Conservation (phyloP, 2,888 invertebrate genomes). For the Caenorhabditis auriculariae region DNA sequence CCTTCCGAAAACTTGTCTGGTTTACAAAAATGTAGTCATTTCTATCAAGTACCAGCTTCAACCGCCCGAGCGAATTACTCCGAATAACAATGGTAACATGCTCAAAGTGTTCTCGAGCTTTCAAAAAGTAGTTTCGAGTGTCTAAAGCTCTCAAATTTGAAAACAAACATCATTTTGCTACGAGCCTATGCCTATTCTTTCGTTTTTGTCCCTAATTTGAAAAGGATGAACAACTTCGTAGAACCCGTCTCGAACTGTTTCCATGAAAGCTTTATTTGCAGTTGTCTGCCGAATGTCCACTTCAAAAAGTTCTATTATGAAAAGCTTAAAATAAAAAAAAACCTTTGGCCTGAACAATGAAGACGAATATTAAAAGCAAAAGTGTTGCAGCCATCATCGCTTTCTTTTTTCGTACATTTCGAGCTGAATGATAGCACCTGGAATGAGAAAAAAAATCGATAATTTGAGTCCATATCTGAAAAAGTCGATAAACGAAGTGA, state of each 20-base stretch:
- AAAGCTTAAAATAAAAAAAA: neutral
- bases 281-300: conserved; percentile 52
- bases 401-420: no score
- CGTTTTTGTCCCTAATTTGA: conserved; percentile 64
- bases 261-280: conserved; percentile 63
- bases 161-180: no score
- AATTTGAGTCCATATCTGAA: no score
- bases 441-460: no score
- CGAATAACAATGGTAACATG: conserved; percentile 57
- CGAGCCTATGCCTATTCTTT: conserved; percentile 63
- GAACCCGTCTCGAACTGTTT: conserved; percentile 62
- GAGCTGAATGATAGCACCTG: no score
- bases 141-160: conserved; percentile 41
- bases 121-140: conserved; percentile 64
- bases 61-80: conserved; percentile 42
- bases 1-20: conserved; percentile 55
- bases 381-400: no score
- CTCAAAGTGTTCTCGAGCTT: conserved; percentile 55
- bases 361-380: no score
- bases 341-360: neutral
- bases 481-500: no score
- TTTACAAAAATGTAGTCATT: conserved; percentile 58
- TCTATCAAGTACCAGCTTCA: conserved; percentile 54
- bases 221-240: conserved; percentile 66
- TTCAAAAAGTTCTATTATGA: conserved; percentile 15